These are phyloP conservation scores for Agrochola lychnidis DNA, from an alignment of 2,888 invertebrate genomes.

Conservation along the genomic window DNA sequence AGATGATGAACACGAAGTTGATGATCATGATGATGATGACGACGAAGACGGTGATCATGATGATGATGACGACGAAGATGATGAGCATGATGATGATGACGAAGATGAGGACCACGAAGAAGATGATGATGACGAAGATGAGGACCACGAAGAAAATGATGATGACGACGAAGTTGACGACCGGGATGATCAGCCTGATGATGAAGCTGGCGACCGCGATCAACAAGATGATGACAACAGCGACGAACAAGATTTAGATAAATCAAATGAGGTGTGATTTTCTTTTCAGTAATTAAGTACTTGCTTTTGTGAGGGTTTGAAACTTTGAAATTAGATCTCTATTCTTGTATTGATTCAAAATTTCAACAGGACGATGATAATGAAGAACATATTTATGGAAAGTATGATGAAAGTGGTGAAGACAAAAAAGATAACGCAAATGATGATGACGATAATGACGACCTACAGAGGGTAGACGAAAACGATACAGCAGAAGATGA, in stretches of 20 bases:
- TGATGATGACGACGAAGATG: slow-evolving; percentile 68
- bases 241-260: slow-evolving; percentile 70
- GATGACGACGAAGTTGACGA: slow-evolving; percentile 59
- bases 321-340: slow-evolving; percentile 22
- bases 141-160: slow-evolving; percentile 71
- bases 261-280: slow-evolving; percentile 70
- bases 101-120: slow-evolving; percentile 54
- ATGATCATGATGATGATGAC: slow-evolving; percentile 72
- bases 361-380: slow-evolving; percentile 68
- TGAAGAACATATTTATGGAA: slow-evolving; percentile 64
- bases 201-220: slow-evolving; percentile 54
- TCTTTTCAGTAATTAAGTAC: slow-evolving; percentile 28
- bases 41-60: slow-evolving; percentile 63
- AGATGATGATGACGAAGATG: slow-evolving; percentile 58
- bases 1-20: slow-evolving; percentile 58
- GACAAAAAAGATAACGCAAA: slow-evolving; percentile 52
- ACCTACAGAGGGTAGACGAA: slow-evolving; percentile 69
- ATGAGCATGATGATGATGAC: slow-evolving; percentile 70
- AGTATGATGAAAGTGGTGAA: slow-evolving; percentile 65
- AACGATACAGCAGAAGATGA: slow-evolving; percentile 72
- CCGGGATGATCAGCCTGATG: slow-evolving; percentile 44
- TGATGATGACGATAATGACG: slow-evolving; percentile 68
- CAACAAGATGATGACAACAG: slow-evolving; percentile 73
- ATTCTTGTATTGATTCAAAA: slow-evolving; percentile 53
- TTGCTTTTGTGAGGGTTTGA: slow-evolving; percentile 19